phyloP scores from a whole-genome alignment of 2,113 vertebrate genomes.

The Pedetes capensis region DNA sequence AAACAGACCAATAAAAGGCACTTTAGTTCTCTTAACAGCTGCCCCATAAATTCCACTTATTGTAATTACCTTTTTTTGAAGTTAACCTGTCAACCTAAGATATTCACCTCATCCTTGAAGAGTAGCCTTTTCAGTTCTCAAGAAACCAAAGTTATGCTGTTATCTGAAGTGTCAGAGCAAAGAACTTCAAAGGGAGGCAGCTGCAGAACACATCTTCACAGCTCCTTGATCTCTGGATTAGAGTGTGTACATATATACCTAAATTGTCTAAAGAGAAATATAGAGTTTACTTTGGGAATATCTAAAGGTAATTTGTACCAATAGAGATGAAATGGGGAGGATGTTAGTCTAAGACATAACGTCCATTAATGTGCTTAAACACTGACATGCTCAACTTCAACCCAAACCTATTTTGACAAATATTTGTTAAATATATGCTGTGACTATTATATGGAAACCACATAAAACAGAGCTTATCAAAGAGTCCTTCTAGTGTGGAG shows the following conservation, averaged over 20 bases:
- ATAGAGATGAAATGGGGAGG: conserved; percentile 48
- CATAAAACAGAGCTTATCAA: neutral
- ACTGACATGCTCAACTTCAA: conserved; percentile 1
- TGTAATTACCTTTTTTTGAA: conserved; percentile 54
- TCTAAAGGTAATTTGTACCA: conserved; percentile 58
- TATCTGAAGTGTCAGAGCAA: conserved; percentile 54
- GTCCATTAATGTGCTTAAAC: neutral
- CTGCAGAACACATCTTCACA: conserved; percentile 32
- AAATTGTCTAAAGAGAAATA: conserved; percentile 43
- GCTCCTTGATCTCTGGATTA: conserved; percentile 48
- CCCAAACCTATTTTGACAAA: conserved; percentile 23
- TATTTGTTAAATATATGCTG: neutral
- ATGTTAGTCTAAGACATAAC: neutral
- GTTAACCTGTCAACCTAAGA: conserved; percentile 48
- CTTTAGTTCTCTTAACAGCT: neutral
- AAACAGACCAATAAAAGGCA: conserved; percentile 3
- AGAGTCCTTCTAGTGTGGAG: neutral
- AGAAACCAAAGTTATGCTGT: conserved; percentile 24
- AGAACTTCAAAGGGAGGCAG: conserved; percentile 56
- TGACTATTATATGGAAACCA: neutral
- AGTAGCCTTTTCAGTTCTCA: neutral
- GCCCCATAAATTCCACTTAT: conserved; percentile 35
- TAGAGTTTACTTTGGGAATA: conserved; percentile 51
- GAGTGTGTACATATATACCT: neutral
- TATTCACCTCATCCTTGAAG: conserved; percentile 35